phyloP scores from a whole-genome alignment of 2,797 vertebrate genomes.

The Pachyuromys duprasi region DNA sequence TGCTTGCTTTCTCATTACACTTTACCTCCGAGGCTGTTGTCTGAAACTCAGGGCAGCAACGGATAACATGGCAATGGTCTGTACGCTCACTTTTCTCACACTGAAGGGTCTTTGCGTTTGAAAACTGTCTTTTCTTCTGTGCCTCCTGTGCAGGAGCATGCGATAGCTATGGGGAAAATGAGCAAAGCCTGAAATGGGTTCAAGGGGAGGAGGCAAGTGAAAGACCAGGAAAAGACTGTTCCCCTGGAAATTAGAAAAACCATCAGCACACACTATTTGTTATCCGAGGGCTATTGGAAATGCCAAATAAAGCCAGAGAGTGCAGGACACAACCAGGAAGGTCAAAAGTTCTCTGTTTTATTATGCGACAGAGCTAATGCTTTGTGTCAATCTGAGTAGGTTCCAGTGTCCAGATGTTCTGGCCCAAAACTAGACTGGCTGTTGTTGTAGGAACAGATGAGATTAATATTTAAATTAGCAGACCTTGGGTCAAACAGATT shows the following conservation, averaged over 20 bases:
- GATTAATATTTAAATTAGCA: slow-evolving; percentile 48
- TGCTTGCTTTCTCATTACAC: neutral
- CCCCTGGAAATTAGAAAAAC: slow-evolving; percentile 43
- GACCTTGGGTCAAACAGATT: slow-evolving; percentile 12
- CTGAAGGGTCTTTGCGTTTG: neutral
- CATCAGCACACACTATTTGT: neutral
- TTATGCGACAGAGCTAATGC: neutral
- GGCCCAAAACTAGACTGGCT: neutral
- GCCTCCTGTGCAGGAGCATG: neutral
- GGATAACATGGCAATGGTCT: neutral
- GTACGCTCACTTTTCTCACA: neutral
- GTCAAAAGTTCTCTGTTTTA: slow-evolving; percentile 30
- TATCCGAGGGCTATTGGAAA: slow-evolving; percentile 30
- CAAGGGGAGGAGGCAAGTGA: neutral
- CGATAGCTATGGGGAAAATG: neutral
- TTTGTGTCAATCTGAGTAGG: neutral
- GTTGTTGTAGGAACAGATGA: neutral
- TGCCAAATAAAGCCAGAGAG: neutral
- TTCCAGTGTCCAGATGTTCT: neutral
- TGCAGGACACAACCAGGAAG: neutral
- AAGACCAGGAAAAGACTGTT: neutral
- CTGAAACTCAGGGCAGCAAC: neutral
- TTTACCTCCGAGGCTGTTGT: neutral
- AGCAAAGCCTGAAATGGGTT: slow-evolving; percentile 9
- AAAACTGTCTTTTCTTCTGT: neutral